phyloP scores from a whole-genome alignment of 1,140 invertebrate species.

The Chionoecetes opilio region DNA sequence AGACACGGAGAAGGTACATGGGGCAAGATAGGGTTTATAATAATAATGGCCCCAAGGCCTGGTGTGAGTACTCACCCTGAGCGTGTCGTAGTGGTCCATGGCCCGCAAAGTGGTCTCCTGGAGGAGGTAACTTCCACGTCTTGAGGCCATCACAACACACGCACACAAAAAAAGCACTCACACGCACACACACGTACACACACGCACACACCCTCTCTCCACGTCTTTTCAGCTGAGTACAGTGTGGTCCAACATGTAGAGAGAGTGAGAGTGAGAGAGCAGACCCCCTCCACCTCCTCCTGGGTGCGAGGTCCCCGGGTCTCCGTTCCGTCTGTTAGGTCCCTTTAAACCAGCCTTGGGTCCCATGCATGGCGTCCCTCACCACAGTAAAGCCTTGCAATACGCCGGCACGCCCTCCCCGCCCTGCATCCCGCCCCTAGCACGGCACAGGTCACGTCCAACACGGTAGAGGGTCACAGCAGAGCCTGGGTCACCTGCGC shows the following conservation, averaged over 20 bases:
- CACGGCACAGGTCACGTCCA: conserved; percentile 33
- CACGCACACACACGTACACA: background rate
- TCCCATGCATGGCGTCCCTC: conserved; percentile 52
- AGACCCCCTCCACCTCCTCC: conserved; percentile 33
- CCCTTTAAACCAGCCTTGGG: conserved; percentile 35
- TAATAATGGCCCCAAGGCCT: too few relatives aligned
- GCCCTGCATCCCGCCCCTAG: conserved; percentile 53
- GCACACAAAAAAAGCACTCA: background rate
- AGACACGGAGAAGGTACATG: too few relatives aligned
- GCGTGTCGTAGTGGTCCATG: conserved; percentile 71
- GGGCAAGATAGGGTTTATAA: too few relatives aligned
- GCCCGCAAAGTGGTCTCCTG: conserved; percentile 21
- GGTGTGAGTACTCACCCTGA: conserved; percentile 74
- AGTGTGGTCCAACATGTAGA: background rate
- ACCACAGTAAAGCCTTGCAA: background rate
- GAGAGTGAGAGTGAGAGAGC: background rate
- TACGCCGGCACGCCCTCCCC: conserved; percentile 38
- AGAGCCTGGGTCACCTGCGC: conserved; percentile 47
- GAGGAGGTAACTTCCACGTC: conserved; percentile 50
- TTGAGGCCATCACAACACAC: background rate
- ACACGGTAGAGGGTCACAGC: background rate
- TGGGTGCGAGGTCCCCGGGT: background rate
- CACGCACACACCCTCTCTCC: too few relatives aligned
- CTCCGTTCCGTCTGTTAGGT: conserved; percentile 37
- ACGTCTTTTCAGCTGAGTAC: background rate